A percentile compares a stretch with the other conserved stretches of the same genome.
Conservation (phyloP, 2,888 invertebrate genomes). For the Augochlorella aurata region DNA sequence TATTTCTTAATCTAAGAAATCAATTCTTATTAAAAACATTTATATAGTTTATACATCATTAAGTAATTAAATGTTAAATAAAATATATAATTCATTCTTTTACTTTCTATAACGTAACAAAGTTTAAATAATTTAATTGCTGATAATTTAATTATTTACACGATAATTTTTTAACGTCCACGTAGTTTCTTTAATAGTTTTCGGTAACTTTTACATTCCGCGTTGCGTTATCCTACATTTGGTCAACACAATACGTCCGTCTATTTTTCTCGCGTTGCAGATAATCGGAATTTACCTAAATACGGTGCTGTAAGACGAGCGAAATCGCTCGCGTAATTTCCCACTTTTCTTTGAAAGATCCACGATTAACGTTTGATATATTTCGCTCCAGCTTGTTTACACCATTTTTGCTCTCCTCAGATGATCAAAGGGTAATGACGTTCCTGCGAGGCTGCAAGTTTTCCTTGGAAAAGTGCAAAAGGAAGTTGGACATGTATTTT, state of each 20-base stretch:
- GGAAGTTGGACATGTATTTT: slow-evolving; percentile 94
- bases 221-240: neutral
- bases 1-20: no score
- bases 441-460: slow-evolving; percentile 94
- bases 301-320: neutral
- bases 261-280: neutral
- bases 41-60: no score
- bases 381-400: neutral
- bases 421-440: slow-evolving; percentile 90
- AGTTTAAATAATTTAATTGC: no score
- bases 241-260: neutral
- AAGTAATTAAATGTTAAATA: no score
- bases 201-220: neutral
- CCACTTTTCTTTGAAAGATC: neutral
- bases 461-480: slow-evolving; percentile 92
- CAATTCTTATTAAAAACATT: no score
- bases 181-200: no score
- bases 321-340: slow-evolving; percentile 3
- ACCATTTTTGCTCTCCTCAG: slow-evolving; percentile 79
- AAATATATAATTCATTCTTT: no score
- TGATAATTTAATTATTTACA: no score
- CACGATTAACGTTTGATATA: neutral
- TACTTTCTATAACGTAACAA: no score
- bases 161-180: no score
- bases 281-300: neutral